A percentile compares a stretch with the other conserved stretches of the same genome.
Evolutionary conservation across 1,140 invertebrate species (phyloP).

Genomic region (Drosophila gunungcola): DNA sequence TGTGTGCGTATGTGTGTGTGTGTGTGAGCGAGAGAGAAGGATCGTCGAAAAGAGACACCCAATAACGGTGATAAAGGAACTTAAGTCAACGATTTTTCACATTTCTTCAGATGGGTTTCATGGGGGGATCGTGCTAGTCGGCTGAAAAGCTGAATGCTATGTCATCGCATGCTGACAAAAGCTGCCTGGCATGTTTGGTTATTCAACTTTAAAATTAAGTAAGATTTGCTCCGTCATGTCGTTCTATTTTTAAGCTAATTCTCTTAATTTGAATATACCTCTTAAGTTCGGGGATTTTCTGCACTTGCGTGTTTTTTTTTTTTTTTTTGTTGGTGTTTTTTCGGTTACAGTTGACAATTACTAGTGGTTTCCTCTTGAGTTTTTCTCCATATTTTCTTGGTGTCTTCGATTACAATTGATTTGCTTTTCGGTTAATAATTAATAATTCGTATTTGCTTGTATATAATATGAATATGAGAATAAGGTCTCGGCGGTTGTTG

Average conservation of each 20-base stretch:
- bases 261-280: constrained; percentile 19
- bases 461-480: constrained; percentile 33
- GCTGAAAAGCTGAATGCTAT: constrained; percentile 11
- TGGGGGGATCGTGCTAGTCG: not conserved
- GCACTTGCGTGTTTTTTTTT: constrained; percentile 19
- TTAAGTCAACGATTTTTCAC: constrained; percentile 13
- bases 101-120: not conserved
- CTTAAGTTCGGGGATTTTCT: constrained; percentile 25
- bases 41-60: constrained; percentile 2
- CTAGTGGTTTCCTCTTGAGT: constrained; percentile 8
- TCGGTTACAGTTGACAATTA: constrained; percentile 51
- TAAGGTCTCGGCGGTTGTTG: constrained; percentile 50
- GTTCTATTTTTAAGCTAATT: constrained; percentile 25
- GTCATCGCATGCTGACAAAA: constrained; percentile 12
- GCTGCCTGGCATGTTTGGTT: not conserved
- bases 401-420: constrained; percentile 36
- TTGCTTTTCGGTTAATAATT: constrained; percentile 21
- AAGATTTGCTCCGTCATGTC: not conserved
- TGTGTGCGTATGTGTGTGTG: constrained; percentile 13
- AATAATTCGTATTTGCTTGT: constrained; percentile 37
- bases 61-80: constrained; percentile 11
- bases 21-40: constrained; percentile 1
- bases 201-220: constrained; percentile 1
- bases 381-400: constrained; percentile 16
- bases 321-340: constrained; percentile 44